Conservation (phyloP, 2,888 invertebrate species). For the Archips xylosteana region DNA sequence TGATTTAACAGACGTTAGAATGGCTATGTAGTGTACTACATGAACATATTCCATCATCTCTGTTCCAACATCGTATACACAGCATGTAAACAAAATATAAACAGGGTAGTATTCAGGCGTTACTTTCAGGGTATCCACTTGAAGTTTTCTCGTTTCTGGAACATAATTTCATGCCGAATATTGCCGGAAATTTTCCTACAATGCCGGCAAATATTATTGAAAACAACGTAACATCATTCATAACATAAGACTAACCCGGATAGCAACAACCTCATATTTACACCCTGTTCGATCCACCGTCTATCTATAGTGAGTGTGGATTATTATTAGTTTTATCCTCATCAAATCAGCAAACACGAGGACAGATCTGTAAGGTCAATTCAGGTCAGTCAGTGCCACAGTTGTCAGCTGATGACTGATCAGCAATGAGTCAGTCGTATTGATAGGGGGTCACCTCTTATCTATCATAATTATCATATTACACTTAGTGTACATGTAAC, state of each 20-base stretch:
- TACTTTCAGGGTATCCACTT: too few species aligned
- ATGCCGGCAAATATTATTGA: too few species aligned
- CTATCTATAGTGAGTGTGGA: background rate
- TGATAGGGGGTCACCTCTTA: background rate
- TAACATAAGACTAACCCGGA: background rate
- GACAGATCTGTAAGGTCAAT: conserved; percentile 8
- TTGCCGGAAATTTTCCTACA: too few species aligned
- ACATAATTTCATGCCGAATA: too few species aligned
- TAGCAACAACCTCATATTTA: background rate
- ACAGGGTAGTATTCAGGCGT: too few species aligned
- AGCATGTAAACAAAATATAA: too few species aligned
- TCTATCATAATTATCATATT: background rate
- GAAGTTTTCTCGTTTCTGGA: too few species aligned
- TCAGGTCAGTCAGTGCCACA: conserved; percentile 3
- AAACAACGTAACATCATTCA: background rate
- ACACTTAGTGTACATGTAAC: too few species aligned
- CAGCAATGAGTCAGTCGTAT: conserved; percentile 1
- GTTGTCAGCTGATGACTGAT: background rate
- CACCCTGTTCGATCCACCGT: background rate
- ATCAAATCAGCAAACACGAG: conserved; percentile 11
- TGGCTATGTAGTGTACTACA: too few species aligned
- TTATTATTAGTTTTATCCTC: conserved; percentile 11
- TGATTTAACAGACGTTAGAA: background rate
- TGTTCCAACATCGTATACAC: too few species aligned
- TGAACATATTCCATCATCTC: too few species aligned